These are phyloP conservation scores for Triops cancriformis DNA, from an alignment of 1,140 invertebrate genomes.

Conservation along the genomic window DNA sequence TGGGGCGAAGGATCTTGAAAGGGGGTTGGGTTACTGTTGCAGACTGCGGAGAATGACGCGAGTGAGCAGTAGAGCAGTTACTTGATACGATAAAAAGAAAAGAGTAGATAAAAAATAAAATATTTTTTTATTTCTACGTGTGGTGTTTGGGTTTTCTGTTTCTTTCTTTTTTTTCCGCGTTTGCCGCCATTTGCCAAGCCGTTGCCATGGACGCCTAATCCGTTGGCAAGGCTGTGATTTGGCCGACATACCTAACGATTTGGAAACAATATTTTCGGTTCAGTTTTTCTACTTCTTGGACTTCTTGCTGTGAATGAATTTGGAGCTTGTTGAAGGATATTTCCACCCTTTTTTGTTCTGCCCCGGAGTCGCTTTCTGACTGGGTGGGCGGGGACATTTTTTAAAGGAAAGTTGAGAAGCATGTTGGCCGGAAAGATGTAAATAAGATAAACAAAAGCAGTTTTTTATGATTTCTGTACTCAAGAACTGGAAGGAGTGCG, in stretches of 20 bases:
- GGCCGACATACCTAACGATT: constrained; percentile 4
- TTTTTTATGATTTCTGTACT: no score
- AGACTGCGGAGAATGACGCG: not conserved
- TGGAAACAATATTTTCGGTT: not conserved
- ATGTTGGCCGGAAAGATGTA: no score
- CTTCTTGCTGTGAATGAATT: not conserved
- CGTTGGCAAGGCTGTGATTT: not conserved
- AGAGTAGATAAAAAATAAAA: not conserved
- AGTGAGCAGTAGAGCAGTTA: constrained; percentile 4
- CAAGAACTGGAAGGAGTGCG: no score
- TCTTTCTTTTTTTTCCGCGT: not conserved
- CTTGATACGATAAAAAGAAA: not conserved
- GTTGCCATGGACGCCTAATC: constrained; percentile 8
- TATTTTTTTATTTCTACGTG: not conserved
- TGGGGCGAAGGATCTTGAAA: constrained; percentile 1
- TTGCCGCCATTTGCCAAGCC: not conserved
- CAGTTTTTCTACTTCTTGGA: not conserved
- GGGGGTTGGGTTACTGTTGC: not conserved
- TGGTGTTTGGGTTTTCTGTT: not conserved
- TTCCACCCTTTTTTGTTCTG: not conserved
- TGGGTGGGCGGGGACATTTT: no score
- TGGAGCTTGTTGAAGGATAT: not conserved
- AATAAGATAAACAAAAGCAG: no score
- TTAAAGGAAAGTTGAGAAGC: no score
- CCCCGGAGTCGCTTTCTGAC: no score